Base-by-base conservation (phyloP, 2,888 invertebrate species). In the Willowsia nigromaculata region DNA sequence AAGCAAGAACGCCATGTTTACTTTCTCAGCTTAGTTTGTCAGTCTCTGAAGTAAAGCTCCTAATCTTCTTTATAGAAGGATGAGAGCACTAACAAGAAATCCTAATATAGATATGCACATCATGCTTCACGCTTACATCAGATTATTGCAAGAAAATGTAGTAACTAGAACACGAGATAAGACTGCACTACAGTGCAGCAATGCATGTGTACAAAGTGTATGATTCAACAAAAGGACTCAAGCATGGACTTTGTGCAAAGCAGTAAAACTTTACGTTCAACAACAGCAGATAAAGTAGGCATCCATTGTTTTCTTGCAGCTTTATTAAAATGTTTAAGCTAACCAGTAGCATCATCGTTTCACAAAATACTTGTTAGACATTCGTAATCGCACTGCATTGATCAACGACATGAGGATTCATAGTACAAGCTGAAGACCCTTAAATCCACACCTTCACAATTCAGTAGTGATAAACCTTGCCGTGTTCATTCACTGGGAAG, bases 91-190 rank as follows among this genome's bases (percentile, higher is more conserved):
- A 43, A 18, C 43, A 43, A 43, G 25, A 68, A 2, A 71, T 25
- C 11, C 7, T 5, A 15, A 15, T 65, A 33, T 22, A 22, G 22
- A 43, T 71, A 71, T 43, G 37, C 15, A 9, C 37, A 33, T 40
- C 7, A 71, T 71, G 22, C 15, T 62, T 33, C 5, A 3, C 47
- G 22, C 68, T 83, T 83, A 83, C 83, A 83, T 83, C 68, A 83
- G 83, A 53, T 81, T 50, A 71, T 71, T 68, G 83, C 53, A 68
- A 53, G 53, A 83, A 30, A 62, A 33, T 53, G 33, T 68, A 82
- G 82, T 68, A 83, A 83, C 83, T 83, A 83, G 78, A 78, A 78
- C 78, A 78, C 7, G 22, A 78, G 78, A 78, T 56, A 78, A 78
- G 18, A 43, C 43, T 68, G 43, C 40, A 25, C 37, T 50, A 50